Base-by-base conservation (phyloP, 2,113 vertebrate genomes). In the Brachyistius frenatus region DNA sequence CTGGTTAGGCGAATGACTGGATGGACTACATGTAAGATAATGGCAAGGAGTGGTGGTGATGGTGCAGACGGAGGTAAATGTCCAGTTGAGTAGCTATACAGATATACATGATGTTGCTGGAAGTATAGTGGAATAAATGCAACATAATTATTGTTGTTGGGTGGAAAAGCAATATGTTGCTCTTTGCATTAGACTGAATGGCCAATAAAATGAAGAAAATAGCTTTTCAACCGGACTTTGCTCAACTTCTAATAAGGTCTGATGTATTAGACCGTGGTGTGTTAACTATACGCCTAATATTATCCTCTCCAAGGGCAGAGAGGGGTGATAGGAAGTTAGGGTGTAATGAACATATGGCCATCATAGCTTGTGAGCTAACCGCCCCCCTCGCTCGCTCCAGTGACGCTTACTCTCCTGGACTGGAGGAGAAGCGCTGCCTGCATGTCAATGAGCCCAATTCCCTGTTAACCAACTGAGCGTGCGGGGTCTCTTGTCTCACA, bases 401-500 rank as follows among this genome's bases (percentile, higher is more conserved):
- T 56, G 62, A 81, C 52, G 84, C 84, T 68, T 69, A 53, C 85
- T 84, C 81, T 76, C 80, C 86, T 66, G 86, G 88, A 88, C 86
- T 79, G 81, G 64, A 77, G 74, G 66, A 79, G 84, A 88, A 60
- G 73, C 35, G 5, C 76, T 53, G 85, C 86, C 85, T 91, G 91
- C 88, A 91, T 92, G 91, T 88, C 81, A 92, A 93, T 93, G 90
- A 92, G 82, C 83, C 65, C 11, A 7, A 69, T 67, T 89, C 84
- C 81, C 87, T 80, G 86, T 86, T 77, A 81, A 88, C 75, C 64
- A 78, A 78, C 81, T 39, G 73, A 88, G 80, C 4, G 56, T 58
- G 72, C 66, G 36, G 71, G 84, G 81, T 90, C 90, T 91, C 89
- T 92, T 89, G 90, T 94, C 89, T 91, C 90, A 73, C 87, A 88